Percentiles rank a stretch among this genome's conserved stretches.
phyloP scores from a whole-genome alignment of 2,113 vertebrate species.

The Ammodytes dubius region DNA sequence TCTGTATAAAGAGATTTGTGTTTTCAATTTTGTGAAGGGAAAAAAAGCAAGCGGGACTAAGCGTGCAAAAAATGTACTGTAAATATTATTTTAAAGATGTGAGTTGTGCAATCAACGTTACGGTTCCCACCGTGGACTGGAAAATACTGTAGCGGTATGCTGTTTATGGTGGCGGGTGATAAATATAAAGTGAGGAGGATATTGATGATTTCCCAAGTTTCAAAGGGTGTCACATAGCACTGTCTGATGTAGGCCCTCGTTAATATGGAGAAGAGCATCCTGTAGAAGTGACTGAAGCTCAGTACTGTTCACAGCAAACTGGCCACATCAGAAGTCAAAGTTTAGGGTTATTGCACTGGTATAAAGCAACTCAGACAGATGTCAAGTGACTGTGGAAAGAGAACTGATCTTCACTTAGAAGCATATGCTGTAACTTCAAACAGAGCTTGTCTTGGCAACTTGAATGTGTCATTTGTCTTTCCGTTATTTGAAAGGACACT shows the following conservation, averaged over 20 bases:
- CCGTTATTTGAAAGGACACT: constrained; percentile 39
- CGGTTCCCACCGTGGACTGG: constrained; percentile 9
- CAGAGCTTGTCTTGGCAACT: not conserved
- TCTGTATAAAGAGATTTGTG: constrained; percentile 3
- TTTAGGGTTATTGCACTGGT: constrained; percentile 72
- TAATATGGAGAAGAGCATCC: constrained; percentile 52
- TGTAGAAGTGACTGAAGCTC: constrained; percentile 42
- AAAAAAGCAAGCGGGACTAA: constrained; percentile 45
- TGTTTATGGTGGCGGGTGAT: constrained; percentile 26
- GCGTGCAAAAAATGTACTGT: constrained; percentile 17
- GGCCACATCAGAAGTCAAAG: constrained; percentile 45
- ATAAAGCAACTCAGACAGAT: constrained; percentile 56
- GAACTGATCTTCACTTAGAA: constrained; percentile 52
- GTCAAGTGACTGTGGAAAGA: constrained; percentile 31
- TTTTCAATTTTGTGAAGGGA: constrained; percentile 25
- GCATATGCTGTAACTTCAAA: constrained; percentile 6
- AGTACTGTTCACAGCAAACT: constrained; percentile 40
- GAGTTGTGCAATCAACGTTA: not conserved
- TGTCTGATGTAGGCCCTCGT: constrained; percentile 53
- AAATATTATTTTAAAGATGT: constrained; percentile 17
- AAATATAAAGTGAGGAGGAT: constrained; percentile 10
- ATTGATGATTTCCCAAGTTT: constrained; percentile 27
- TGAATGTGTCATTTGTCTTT: constrained; percentile 38
- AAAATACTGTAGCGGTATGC: not conserved
- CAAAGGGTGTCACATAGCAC: constrained; percentile 49